Evolutionary conservation across 53 echinoderm and acorn worm species (phyloP), one percentile per base, ranked within the genome.

Genomic region (Actinopyga echinites): DNA sequence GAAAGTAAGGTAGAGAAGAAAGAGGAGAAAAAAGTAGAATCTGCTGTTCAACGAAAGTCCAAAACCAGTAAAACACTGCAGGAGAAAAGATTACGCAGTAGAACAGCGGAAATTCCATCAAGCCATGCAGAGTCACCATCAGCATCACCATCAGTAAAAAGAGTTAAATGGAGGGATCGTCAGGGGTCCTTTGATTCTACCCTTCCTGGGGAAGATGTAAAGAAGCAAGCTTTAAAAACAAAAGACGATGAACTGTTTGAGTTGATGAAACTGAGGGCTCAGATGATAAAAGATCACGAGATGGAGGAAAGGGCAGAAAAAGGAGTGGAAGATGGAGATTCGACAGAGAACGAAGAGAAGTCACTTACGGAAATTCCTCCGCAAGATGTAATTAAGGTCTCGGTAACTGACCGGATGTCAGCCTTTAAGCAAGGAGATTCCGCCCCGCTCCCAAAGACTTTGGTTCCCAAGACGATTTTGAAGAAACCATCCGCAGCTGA

Each of bases 171-270:
- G 65, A 58, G 30, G 25, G 79, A 65, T 42, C 81, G 55, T 32
- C 81, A 80, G 20, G 81, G 81, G 1, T 87, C 87, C 7, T 87
- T 87, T 25, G 67, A 80, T 6, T 59, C 37, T 15, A 30, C 63
- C 45, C 71, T 71, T 2, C 37, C 61, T 13, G 81, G 81, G 36
- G 83, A 79, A 55, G 95, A 95, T 25, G 65, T 91, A 10, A 95
- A 92, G 87, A 92, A 69, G 64, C 86, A 91, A 12, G 94, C 99
- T 2, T 75, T 99, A 64, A 64, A 88, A 6, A 86, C 90, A 17
- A 99, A 95, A 65, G 99, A 99, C 65, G 87, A 73, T 5, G 94
- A 95, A 30, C 80, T 99, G 75, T 69, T 95, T 40, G 92, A 90
- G 26, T 81, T 95, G 91, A 99, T 99, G 99, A 88, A 86, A 79